A percentile compares a stretch with the other conserved stretches of the same genome.
Conservation (phyloP, 2,113 vertebrate genomes). For the Oncorhynchus gorbuscha region DNA sequence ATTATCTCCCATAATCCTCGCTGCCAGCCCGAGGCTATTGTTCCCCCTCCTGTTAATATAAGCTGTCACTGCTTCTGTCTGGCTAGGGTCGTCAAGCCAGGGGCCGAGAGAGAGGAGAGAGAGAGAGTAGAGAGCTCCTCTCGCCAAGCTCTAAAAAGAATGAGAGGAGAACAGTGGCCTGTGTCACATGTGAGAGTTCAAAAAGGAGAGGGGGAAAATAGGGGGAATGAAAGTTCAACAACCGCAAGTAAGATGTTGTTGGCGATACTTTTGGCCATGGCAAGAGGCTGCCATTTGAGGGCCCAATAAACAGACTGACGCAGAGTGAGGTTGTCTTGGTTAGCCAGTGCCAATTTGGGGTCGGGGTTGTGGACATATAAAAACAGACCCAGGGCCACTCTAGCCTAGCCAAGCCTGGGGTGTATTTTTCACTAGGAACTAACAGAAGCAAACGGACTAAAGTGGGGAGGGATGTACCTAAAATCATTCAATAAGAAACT, state of each 20-base stretch:
- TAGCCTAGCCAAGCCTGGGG: no score
- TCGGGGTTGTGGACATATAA: not conserved
- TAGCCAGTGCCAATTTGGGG: not conserved
- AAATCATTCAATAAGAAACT: no score
- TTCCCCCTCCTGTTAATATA: slow-evolving; percentile 69
- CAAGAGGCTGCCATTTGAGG: not conserved
- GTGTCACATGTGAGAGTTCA: no score
- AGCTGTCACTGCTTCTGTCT: slow-evolving; percentile 77
- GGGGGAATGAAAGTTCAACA: not conserved
- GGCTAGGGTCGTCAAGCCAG: slow-evolving; percentile 64
- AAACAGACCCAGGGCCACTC: not conserved
- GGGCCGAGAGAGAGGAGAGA: not conserved
- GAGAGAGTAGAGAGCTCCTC: no score
- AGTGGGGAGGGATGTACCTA: no score
- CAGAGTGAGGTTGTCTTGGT: not conserved
- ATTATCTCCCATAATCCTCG: slow-evolving; percentile 85
- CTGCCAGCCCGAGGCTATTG: slow-evolving; percentile 71
- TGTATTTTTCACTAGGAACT: no score
- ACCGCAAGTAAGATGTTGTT: no score
- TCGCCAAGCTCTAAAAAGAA: no score
- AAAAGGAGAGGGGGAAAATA: not conserved
- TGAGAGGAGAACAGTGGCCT: no score
- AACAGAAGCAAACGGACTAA: no score
- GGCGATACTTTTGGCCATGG: no score
- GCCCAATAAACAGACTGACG: not conserved